Evolutionary conservation across 2,113 vertebrate genomes (phyloP).

Genomic region (Centropus bengalensis): DNA sequence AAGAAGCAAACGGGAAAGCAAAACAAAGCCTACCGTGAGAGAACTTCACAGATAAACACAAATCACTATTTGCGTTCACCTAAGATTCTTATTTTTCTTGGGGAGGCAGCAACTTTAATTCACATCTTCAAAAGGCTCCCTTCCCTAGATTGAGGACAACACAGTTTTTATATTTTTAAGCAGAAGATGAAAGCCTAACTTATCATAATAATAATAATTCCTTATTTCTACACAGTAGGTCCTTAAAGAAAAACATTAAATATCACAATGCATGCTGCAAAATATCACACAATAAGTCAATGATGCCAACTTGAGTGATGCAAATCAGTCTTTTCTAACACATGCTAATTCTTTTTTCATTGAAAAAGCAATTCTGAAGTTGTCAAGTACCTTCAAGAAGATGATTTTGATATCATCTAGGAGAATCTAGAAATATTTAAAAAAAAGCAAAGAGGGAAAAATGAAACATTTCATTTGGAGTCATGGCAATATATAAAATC

Average conservation of each 20-base stretch:
- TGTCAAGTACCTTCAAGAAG: background rate
- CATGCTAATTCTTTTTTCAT: fast-evolving
- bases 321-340: background rate
- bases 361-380: background rate
- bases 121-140: background rate
- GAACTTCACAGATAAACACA: fast-evolving
- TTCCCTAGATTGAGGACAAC: background rate
- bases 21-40: background rate
- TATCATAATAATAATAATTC: background rate
- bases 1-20: background rate
- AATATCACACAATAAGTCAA: background rate
- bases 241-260: background rate
- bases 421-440: background rate
- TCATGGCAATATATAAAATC: background rate
- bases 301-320: background rate
- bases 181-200: background rate
- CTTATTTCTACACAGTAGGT: background rate
- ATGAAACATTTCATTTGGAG: background rate
- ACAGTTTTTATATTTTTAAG: background rate
- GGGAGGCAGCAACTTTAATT: background rate
- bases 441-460: background rate
- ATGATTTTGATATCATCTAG: background rate
- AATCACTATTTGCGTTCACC: background rate
- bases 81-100: background rate
- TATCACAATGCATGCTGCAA: background rate